A percentile compares a stretch with the other conserved stretches of the same genome.
Evolutionary conservation across 2,797 vertebrate genomes (phyloP).

Genomic region (Rhinoraja longicauda): DNA sequence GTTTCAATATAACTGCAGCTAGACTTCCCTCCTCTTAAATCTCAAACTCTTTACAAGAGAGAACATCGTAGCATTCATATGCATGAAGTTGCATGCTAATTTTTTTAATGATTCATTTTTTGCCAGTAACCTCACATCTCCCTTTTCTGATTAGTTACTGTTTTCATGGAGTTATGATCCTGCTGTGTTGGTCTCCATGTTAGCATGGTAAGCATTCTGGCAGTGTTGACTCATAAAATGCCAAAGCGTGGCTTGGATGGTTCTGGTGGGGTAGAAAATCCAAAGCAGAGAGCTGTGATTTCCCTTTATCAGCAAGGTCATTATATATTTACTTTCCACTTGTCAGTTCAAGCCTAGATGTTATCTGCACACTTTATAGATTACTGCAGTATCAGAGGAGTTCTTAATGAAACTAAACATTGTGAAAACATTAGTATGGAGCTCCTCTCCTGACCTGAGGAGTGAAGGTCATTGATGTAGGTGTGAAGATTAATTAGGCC

Average conservation of each 20-base stretch:
- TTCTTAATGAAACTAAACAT: background rate
- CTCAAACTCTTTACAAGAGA: too few relatives aligned
- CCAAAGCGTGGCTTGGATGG: background rate
- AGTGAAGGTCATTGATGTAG: background rate
- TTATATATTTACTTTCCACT: background rate
- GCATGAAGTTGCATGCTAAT: background rate
- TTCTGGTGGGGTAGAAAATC: background rate
- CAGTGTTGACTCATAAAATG: background rate
- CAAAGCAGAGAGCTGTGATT: background rate
- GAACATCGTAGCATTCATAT: background rate
- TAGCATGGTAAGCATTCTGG: background rate
- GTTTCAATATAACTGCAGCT: too few relatives aligned
- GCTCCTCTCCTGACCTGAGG: background rate
- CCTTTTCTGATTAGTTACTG: background rate
- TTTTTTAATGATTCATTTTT: background rate
- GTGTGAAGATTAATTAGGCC: background rate
- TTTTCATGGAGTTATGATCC: background rate
- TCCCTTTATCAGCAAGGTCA: background rate
- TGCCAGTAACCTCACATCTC: background rate
- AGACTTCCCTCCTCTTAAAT: background rate
- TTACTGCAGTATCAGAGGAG: background rate
- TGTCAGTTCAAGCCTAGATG: background rate
- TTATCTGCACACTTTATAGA: background rate
- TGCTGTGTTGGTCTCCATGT: background rate
- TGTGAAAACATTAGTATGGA: background rate